A percentile compares a stretch with the other conserved stretches of the same genome.
These are phyloP conservation scores for Embidobia sp. DNA, from an alignment of 2,888 invertebrate genomes.

Conservation along the genomic window DNA sequence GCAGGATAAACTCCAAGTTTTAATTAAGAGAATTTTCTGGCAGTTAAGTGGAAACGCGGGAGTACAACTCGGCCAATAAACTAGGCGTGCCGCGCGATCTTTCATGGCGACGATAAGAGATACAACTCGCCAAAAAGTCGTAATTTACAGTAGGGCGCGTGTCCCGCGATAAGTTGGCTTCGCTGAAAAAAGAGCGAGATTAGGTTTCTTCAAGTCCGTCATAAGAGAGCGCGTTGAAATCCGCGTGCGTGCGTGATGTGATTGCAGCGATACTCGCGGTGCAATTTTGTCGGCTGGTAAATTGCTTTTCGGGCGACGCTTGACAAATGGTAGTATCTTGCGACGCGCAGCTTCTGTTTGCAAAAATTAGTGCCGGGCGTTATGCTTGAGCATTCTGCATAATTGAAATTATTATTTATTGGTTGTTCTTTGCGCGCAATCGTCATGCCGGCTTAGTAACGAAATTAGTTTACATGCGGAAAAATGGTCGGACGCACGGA, in stretches of 20 bases:
- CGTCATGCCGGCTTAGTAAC: constrained; percentile 10
- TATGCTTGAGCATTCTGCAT: constrained; percentile 23
- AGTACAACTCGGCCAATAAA: constrained; percentile 59
- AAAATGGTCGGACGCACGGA: neutral
- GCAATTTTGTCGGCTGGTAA: constrained; percentile 46
- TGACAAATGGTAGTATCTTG: constrained; percentile 46
- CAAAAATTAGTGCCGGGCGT: constrained; percentile 23
- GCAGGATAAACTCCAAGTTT: constrained; percentile 58
- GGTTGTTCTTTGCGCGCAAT: constrained; percentile 16
- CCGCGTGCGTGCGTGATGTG: constrained; percentile 23
- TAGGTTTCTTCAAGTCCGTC: constrained; percentile 14
- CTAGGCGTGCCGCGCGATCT: constrained; percentile 48
- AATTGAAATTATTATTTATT: constrained; percentile 51
- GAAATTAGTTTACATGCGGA: constrained; percentile 17
- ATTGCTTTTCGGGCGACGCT: constrained; percentile 40
- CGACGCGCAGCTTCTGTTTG: constrained; percentile 12
- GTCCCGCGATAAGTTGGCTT: constrained; percentile 40
- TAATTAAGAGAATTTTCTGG: constrained; percentile 63
- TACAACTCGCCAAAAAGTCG: constrained; percentile 59
- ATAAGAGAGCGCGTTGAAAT: constrained; percentile 28
- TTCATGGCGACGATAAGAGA: constrained; percentile 61
- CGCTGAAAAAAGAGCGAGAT: constrained; percentile 7
- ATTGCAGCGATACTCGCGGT: constrained; percentile 16
- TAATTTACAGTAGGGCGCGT: constrained; percentile 56
- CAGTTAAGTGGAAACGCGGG: constrained; percentile 41